Percentiles rank a stretch among this genome's conserved stretches.
phyloP scores from a whole-genome alignment of 2,113 vertebrate species.

The Vicugna pacos region DNA sequence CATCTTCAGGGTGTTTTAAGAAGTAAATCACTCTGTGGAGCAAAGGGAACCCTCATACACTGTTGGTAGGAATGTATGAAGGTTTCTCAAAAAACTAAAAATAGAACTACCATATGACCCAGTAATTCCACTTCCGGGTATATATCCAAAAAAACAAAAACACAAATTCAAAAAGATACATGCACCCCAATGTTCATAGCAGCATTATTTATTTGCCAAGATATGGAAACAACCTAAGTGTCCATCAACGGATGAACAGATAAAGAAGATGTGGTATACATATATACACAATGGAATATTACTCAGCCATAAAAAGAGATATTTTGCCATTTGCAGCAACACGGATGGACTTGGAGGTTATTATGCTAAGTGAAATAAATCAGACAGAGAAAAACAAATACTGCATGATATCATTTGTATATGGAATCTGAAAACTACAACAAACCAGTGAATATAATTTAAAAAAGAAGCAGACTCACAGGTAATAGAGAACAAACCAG shows the following conservation, averaged over 20 bases:
- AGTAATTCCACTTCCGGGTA: background rate
- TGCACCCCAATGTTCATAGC: background rate
- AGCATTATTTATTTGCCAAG: background rate
- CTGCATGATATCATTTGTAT: background rate
- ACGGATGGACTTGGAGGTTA: background rate
- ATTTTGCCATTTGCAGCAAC: background rate
- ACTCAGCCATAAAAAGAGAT: background rate
- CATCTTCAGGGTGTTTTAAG: background rate
- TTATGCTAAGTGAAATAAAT: background rate
- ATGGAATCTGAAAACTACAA: background rate
- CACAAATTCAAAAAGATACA: background rate
- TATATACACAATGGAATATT: background rate
- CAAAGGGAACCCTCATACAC: background rate
- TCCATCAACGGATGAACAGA: background rate
- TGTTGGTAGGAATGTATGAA: too few relatives aligned
- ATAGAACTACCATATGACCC: background rate
- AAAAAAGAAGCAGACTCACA: background rate
- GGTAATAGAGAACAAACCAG: too few relatives aligned
- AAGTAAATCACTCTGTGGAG: background rate
- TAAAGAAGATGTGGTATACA: background rate
- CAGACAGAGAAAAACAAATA: background rate
- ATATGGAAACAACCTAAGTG: background rate
- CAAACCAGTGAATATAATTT: too few relatives aligned
- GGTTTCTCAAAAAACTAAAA: background rate
- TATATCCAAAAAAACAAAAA: background rate